Percentiles rank a stretch among this genome's conserved stretches.
Evolutionary conservation across 1,140 invertebrate species (phyloP).

Genomic region (Drosophila sproati): DNA sequence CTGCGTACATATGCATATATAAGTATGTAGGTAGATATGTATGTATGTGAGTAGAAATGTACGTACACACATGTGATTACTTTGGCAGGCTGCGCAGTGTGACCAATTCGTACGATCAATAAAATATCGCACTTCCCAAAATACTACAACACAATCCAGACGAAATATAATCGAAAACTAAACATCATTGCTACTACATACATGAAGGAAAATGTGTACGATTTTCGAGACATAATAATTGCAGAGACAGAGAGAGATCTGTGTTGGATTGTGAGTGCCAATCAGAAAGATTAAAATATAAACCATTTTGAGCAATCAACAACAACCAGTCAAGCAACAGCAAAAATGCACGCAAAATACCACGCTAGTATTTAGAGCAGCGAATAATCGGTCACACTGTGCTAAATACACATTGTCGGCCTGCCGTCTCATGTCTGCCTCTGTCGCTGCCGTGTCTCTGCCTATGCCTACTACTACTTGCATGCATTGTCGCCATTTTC

Average conservation of each 20-base stretch:
- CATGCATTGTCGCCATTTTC: conserved; percentile 82
- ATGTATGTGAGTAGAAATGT: conserved; percentile 20
- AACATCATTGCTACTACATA: no score
- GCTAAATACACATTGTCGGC: conserved; percentile 76
- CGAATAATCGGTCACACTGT: conserved; percentile 64
- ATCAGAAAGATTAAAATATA: conserved; percentile 2
- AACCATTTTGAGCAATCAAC: neutral
- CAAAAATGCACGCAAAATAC: conserved; percentile 42
- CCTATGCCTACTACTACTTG: conserved; percentile 35
- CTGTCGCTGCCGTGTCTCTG: conserved; percentile 15
- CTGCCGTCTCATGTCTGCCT: conserved; percentile 33
- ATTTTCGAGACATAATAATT: neutral
- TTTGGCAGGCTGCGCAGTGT: conserved; percentile 49
- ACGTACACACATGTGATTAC: conserved; percentile 71
- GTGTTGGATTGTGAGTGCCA: no score
- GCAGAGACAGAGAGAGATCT: no score
- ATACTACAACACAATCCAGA: conserved; percentile 9
- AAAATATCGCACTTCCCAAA: conserved; percentile 9
- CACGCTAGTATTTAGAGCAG: conserved; percentile 44
- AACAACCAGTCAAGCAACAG: neutral
- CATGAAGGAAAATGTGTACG: no score
- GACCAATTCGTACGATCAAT: conserved; percentile 31
- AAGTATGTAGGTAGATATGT: conserved; percentile 5
- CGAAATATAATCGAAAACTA: neutral
- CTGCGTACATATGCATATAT: conserved; percentile 1